Conservation (phyloP, 1,140 invertebrate genomes). For the Drosophila rufa region DNA sequence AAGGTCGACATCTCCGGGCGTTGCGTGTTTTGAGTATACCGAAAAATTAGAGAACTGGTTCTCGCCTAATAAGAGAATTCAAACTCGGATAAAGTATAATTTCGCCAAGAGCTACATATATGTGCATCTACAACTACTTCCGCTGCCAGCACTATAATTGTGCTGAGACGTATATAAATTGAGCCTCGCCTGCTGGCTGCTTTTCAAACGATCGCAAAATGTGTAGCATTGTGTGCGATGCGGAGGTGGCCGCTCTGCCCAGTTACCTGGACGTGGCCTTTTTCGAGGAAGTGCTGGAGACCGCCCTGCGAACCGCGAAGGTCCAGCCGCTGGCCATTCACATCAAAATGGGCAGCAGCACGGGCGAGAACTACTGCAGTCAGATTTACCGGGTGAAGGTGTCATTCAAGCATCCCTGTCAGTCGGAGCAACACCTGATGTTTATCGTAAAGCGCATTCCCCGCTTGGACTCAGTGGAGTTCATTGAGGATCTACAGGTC, state of each 20-base stretch:
- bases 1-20: slow-evolving; percentile 37
- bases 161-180: slow-evolving; percentile 50
- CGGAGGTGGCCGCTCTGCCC: slow-evolving; percentile 55
- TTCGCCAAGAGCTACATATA: slow-evolving; percentile 2
- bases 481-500: slow-evolving; percentile 67
- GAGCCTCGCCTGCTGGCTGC: background rate
- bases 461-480: slow-evolving; percentile 52
- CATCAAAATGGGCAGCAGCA: slow-evolving; percentile 66
- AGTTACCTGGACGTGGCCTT: slow-evolving; percentile 65
- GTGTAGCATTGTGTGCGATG: slow-evolving; percentile 68
- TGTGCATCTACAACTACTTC: slow-evolving; percentile 46
- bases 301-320: slow-evolving; percentile 52
- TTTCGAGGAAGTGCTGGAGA: slow-evolving; percentile 74
- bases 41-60: slow-evolving; percentile 38
- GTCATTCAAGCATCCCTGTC: background rate
- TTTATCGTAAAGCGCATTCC: slow-evolving; percentile 77
- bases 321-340: slow-evolving; percentile 40
- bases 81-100: background rate
- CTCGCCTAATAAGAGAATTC: slow-evolving; percentile 59
- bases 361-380: slow-evolving; percentile 79
- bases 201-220: slow-evolving; percentile 59
- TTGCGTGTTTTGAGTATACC: slow-evolving; percentile 34
- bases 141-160: slow-evolving; percentile 5
- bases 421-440: slow-evolving; percentile 29
- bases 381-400: slow-evolving; percentile 62